A percentile compares a stretch with the other conserved stretches of the same genome.
Evolutionary conservation across 30 jellyfish, hydroid and myxozoan species (phyloP).

Genomic region (Catostylus mosaicus): DNA sequence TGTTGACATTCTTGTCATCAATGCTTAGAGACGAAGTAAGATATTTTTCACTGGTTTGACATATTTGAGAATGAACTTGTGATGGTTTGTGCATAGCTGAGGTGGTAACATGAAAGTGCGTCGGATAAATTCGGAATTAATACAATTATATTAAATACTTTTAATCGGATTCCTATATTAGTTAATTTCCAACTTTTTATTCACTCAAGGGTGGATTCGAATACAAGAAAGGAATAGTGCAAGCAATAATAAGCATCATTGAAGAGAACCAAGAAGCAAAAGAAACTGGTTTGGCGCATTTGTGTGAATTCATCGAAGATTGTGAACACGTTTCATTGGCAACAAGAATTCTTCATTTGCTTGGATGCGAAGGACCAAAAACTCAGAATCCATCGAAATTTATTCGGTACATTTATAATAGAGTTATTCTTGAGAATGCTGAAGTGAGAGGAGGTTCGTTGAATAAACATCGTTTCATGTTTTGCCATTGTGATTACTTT

Average conservation of each 20-base stretch:
- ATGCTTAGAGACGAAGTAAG: conserved; percentile 98
- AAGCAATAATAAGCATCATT: conserved; percentile 89
- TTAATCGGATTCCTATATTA: not conserved
- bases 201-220: conserved; percentile 98
- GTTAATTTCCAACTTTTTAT: no score
- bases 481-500: no score
- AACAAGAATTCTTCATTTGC: conserved; percentile 81
- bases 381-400: conserved; percentile 93
- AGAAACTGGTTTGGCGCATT: conserved; percentile 91
- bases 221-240: conserved; percentile 95
- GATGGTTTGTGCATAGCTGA: no score
- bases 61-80: no score
- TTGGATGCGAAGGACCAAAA: conserved; percentile 96
- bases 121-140: no score
- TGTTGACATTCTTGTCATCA: conserved; percentile 96
- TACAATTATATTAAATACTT: no score
- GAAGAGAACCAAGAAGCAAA: conserved; percentile 98
- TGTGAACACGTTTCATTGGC: conserved; percentile 97
- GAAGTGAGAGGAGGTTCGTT: conserved; percentile 95
- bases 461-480: no score
- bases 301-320: conserved; percentile 98
- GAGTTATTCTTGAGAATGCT: conserved; percentile 96
- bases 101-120: no score
- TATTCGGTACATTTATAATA: conserved; percentile 92
- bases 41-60: not conserved